Evolutionary conservation across 1,140 invertebrate genomes (phyloP).

Genomic region (Listronotus bonariensis): DNA sequence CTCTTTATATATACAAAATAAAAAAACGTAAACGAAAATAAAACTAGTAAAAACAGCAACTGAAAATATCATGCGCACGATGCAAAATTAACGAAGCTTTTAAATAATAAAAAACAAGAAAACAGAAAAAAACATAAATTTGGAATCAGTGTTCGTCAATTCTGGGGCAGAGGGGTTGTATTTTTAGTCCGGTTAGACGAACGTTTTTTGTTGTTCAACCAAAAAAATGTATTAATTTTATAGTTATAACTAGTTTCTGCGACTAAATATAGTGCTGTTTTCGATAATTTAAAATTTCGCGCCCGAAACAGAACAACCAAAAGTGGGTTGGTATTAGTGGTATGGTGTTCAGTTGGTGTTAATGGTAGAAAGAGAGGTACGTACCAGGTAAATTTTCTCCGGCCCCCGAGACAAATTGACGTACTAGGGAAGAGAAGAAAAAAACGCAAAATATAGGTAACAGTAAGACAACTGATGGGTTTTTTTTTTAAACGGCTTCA

Average conservation of each 20-base stretch:
- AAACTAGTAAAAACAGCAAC: slow-evolving; percentile 45
- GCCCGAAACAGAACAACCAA: slow-evolving; percentile 54
- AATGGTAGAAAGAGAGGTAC: slow-evolving; percentile 58
- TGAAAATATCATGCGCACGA: slow-evolving; percentile 51
- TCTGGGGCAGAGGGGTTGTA: slow-evolving; percentile 33
- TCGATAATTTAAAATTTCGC: slow-evolving; percentile 33
- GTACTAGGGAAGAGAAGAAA: slow-evolving; percentile 70
- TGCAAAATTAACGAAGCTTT: slow-evolving; percentile 42
- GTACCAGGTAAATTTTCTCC: slow-evolving; percentile 73
- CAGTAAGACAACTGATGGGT: slow-evolving; percentile 49
- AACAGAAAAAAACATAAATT: slow-evolving; percentile 38
- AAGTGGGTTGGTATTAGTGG: slow-evolving; percentile 48
- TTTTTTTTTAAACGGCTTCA: slow-evolving; percentile 25
- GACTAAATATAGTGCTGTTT: slow-evolving; percentile 18
- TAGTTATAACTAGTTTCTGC: slow-evolving; percentile 14
- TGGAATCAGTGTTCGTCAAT: slow-evolving; percentile 51
- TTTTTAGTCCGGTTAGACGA: slow-evolving; percentile 16
- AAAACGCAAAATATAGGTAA: slow-evolving; percentile 56
- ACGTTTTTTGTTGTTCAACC: slow-evolving; percentile 27
- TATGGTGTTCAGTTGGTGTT: slow-evolving; percentile 55
- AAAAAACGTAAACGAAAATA: slow-evolving; percentile 39
- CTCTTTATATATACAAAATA: slow-evolving; percentile 45
- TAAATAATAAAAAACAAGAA: slow-evolving; percentile 9
- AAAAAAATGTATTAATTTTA: slow-evolving; percentile 15
- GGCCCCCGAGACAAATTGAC: slow-evolving; percentile 72